A percentile compares a stretch with the other conserved stretches of the same genome.
These are phyloP conservation scores for Metalampra italica DNA, from an alignment of 2,888 invertebrate genomes.

Conservation along the genomic window DNA sequence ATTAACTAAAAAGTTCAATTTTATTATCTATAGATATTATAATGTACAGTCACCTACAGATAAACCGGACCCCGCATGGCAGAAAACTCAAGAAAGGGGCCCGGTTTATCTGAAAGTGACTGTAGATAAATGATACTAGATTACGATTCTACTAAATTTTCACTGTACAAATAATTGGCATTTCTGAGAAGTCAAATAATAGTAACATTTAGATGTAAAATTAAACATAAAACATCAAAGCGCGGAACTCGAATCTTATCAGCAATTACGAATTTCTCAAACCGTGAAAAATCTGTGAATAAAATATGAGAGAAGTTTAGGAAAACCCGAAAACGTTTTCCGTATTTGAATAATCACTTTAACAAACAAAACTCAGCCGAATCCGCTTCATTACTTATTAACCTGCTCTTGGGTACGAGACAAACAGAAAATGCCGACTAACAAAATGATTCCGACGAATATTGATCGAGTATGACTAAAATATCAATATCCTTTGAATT, in stretches of 20 bases:
- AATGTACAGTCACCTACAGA: too few relatives aligned
- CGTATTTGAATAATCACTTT: slow-evolving; percentile 78
- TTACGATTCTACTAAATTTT: too few relatives aligned
- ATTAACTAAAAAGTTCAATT: too few relatives aligned
- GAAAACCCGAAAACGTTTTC: slow-evolving; percentile 74
- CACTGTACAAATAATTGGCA: too few relatives aligned
- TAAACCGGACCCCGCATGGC: too few relatives aligned
- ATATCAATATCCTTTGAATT: too few relatives aligned
- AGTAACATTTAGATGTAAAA: slow-evolving; percentile 3
- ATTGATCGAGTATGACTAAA: slow-evolving; percentile 15
- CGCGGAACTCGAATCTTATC: slow-evolving; percentile 46
- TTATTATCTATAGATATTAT: neutral
- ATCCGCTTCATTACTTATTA: slow-evolving; percentile 75
- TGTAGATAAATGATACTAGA: too few relatives aligned
- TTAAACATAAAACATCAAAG: slow-evolving; percentile 21
- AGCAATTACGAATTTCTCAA: slow-evolving; percentile 62
- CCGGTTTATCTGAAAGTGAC: too few relatives aligned
- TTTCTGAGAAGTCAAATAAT: slow-evolving; percentile 14
- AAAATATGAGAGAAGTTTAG: slow-evolving; percentile 75
- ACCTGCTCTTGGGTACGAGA: slow-evolving; percentile 59
- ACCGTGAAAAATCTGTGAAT: slow-evolving; percentile 73
- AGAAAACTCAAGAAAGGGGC: too few relatives aligned
- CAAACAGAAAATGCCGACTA: slow-evolving; percentile 35
- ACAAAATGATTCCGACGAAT: slow-evolving; percentile 11
- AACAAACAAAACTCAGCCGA: slow-evolving; percentile 72